Conservation (phyloP, 2,797 vertebrate species). For the Picus viridis region DNA sequence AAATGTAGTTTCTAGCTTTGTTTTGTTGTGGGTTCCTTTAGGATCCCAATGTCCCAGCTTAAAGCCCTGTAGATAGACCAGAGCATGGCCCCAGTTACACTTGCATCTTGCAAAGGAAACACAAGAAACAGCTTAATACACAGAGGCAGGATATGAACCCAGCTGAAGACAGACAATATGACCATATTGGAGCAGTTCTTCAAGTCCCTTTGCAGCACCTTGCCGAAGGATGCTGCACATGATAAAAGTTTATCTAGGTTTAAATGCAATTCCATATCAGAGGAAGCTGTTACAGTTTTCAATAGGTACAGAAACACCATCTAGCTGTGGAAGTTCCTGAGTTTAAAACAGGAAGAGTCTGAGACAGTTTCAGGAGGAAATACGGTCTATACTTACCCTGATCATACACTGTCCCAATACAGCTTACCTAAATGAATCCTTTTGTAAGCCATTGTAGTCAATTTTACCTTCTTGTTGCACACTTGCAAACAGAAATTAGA, state of each 20-base stretch:
- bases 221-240: background rate
- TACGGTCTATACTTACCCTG: fast-evolving
- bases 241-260: background rate
- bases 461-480: background rate
- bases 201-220: background rate
- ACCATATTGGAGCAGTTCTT: background rate
- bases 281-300: background rate
- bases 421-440: background rate
- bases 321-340: background rate
- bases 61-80: background rate
- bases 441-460: background rate
- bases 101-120: background rate
- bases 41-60: background rate
- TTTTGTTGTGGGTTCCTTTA: background rate
- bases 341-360: background rate
- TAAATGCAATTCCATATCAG: background rate
- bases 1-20: background rate
- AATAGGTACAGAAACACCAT: background rate
- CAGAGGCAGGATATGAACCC: background rate
- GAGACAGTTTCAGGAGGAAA: background rate
- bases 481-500: background rate
- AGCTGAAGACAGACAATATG: background rate
- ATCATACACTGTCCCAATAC: background rate
- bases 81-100: background rate
- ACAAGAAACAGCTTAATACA: background rate